Evolutionary conservation across 2,797 vertebrate genomes (phyloP), one percentile per base, ranked within the genome.

Genomic region (Oryzias dopingdopingensis): DNA sequence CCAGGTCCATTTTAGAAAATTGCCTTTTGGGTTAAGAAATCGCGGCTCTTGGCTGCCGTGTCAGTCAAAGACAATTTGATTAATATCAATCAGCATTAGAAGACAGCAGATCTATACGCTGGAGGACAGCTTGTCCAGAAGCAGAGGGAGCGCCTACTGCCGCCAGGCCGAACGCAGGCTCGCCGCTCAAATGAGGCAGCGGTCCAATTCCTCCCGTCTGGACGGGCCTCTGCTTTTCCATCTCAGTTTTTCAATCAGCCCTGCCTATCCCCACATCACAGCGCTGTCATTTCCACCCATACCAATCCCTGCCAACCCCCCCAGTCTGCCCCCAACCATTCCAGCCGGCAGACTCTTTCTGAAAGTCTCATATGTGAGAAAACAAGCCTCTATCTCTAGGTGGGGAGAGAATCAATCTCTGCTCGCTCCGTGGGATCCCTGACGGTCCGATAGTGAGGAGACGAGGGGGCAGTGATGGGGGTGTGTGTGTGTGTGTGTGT

Each of bases 31-130:
- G 79, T 67, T 76, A 62, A 79, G 79, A 77, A 78, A 78, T 12
- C 14, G 37, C 40, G 78, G 62, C 80, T 75, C 73, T 48, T 42
- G 78, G 80, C 74, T 49, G 65, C 72, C 1, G 71, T 81, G 84
- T 84, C 82, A 86, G 81, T 86, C 86, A 81, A 70, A 83, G 75
- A 66, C 77, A 80, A 82, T 87, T 85, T 83, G 87, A 86, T 90
- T 82, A 81, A 76, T 83, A 82, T 88, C 86, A 83, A 86, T 88
- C 87, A 84, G 74, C 57, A 76, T 77, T 76, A 85, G 75, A 7
- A 74, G 77, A 81, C 80, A 62, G 75, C 49, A 18, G 85, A 84
- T 83, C 79, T 71, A 80, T 84, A 82, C 18, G 32, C 49, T 8
- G 14, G 62, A 66, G 79, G 78, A 65, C 65, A 15, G 64, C 54